Conservation (phyloP, 2,113 vertebrate species). For the Sardina pilchardus region DNA sequence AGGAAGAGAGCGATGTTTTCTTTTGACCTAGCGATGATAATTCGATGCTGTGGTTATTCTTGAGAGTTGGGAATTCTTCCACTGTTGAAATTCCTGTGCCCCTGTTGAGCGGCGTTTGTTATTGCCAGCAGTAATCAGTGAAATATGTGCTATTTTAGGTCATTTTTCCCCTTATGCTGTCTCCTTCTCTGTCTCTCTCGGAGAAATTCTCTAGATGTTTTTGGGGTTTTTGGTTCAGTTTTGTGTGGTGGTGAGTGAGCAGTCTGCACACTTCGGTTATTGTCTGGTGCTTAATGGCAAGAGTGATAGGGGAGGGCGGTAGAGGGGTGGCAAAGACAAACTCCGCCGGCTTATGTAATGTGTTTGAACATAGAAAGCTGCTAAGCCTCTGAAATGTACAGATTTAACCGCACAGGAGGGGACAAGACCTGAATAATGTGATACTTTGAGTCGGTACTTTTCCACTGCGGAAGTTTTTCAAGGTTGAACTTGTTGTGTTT, state of each 20-base stretch:
- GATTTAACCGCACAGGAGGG: constrained; percentile 17
- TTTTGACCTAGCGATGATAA: background rate
- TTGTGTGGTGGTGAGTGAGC: background rate
- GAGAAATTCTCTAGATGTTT: constrained; percentile 6
- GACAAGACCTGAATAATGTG: constrained; percentile 17
- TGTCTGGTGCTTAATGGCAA: background rate
- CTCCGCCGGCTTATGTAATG: constrained; percentile 33
- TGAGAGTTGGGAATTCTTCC: background rate
- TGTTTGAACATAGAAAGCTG: constrained; percentile 21
- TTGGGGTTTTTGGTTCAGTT: background rate
- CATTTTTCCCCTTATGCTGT: background rate
- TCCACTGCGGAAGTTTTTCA: background rate
- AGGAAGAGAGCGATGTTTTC: background rate
- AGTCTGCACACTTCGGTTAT: background rate
- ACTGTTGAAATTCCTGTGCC: background rate
- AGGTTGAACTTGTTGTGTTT: background rate
- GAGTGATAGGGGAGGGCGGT: background rate
- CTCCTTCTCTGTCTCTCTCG: background rate
- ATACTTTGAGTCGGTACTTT: background rate
- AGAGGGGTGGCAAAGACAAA: background rate
- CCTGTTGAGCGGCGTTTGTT: background rate
- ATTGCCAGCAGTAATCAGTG: background rate
- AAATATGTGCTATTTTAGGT: constrained; percentile 19
- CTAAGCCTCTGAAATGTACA: constrained; percentile 35
- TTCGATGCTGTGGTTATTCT: background rate